phyloP scores from a whole-genome alignment of 2,113 vertebrate species.

The Lichenostomus cassidix region DNA sequence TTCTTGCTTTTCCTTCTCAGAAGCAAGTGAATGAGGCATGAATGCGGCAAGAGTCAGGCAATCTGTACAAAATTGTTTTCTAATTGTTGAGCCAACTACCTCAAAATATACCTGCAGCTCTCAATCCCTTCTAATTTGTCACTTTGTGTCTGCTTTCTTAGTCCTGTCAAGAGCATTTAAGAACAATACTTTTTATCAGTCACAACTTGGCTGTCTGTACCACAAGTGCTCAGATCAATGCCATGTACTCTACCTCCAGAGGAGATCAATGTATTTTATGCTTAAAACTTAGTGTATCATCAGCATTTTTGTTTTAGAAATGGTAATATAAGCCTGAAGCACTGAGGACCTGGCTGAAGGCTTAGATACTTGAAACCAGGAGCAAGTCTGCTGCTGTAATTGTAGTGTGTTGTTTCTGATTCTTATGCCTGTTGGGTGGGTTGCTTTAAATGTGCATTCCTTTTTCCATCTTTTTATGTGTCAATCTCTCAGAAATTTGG shows the following conservation, averaged over 20 bases:
- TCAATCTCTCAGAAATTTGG: background rate
- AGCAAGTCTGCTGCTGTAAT: background rate
- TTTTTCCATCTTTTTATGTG: background rate
- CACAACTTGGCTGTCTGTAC: background rate
- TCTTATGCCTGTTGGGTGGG: background rate
- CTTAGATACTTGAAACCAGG: background rate
- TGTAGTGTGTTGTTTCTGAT: background rate
- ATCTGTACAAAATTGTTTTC: background rate
- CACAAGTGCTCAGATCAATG: background rate
- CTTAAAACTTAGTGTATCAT: background rate
- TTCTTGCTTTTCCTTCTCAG: background rate
- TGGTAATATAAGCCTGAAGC: background rate
- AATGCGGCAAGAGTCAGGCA: background rate
- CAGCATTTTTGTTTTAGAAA: constrained; percentile 1
- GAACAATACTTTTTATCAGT: background rate
- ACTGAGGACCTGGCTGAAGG: background rate
- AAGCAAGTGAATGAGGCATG: background rate
- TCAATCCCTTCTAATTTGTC: background rate
- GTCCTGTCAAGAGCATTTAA: background rate
- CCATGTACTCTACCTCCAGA: background rate
- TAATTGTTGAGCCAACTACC: background rate
- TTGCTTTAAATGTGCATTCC: background rate
- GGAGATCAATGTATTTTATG: background rate
- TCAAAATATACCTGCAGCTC: background rate
- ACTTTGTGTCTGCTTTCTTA: background rate